A percentile compares a stretch with the other conserved stretches of the same genome.
Conservation (phyloP, 1,140 invertebrate species). For the Batillaria attramentaria region DNA sequence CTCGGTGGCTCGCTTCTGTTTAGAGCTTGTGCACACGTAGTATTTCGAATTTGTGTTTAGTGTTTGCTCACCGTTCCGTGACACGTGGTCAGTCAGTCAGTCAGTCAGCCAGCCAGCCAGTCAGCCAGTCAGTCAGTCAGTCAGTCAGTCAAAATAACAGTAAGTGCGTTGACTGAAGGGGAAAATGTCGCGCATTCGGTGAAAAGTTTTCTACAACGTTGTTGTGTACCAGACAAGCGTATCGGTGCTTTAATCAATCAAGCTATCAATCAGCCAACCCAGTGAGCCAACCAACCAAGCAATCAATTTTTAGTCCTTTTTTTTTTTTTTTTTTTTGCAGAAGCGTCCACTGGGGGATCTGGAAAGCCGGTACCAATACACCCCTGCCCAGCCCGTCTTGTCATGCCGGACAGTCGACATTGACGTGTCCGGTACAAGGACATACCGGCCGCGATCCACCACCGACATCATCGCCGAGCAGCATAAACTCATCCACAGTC, state of each 20-base stretch:
- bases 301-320: background rate
- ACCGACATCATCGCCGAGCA: constrained; percentile 63
- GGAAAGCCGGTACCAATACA: constrained; percentile 55
- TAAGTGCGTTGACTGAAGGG: too few relatives aligned
- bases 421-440: constrained; percentile 58
- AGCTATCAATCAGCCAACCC: background rate
- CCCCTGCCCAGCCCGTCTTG: constrained; percentile 60
- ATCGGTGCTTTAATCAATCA: background rate
- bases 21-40: too few relatives aligned
- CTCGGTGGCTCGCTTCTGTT: too few relatives aligned
- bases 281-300: background rate
- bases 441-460: constrained; percentile 62
- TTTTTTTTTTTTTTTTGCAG: constrained; percentile 37
- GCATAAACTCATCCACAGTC: constrained; percentile 55
- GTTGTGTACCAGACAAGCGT: too few relatives aligned
- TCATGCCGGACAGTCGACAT: constrained; percentile 63
- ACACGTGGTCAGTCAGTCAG: too few relatives aligned
- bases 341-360: constrained; percentile 63
- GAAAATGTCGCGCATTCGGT: too few relatives aligned
- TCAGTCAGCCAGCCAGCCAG: background rate
- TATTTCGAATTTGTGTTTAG: too few relatives aligned
- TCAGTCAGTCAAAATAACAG: background rate
- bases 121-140: background rate
- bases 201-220: too few relatives aligned
- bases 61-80: too few relatives aligned